Evolutionary conservation across 2,113 vertebrate genomes (phyloP), one percentile per base, ranked within the genome.

Genomic region (Tenrec ecaudatus): DNA sequence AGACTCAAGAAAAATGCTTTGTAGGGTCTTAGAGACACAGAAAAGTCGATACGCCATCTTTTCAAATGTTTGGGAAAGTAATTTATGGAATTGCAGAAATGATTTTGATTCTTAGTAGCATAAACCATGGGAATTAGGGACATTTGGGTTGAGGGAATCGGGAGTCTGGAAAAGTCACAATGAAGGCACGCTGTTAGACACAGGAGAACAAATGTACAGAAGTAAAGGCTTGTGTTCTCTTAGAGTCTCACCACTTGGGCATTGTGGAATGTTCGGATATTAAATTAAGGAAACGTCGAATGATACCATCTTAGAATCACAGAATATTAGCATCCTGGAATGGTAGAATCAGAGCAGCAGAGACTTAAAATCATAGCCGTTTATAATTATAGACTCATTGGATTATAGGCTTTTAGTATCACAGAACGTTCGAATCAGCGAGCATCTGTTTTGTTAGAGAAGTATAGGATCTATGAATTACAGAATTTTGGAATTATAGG

Each of bases 271-370:
- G 68, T 78, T 91, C 82, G 89, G 81, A 78, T 77, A 89, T 82
- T 91, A 92, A 94, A 86, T 71, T 94, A 93, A 89, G 66, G 77
- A 94, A 96, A 88, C 14, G 15, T 1, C 23, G 85, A 79, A 36
- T 76, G 83, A 89, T 71, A 75, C 76, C 88, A 93, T 94, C 93
- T 95, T 94, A 93, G 88, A 94, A 92, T 94, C 75, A 88, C 79
- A 80, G 75, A 90, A 79, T 90, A 77, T 88, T 76, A 82, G 64
- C 75, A 83, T 68, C 40, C 19, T 22, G 20, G 29, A 78, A 90
- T 43, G 80, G 68, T 31, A 57, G 81, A 92, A 64, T 90, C 76
- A 90, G 69, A 84, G 36, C 93, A n/a, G 36, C 64, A 23, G 29
- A 58, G 71, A 84, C 36, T 53, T 62, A 93, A 23, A 89, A 77